phyloP scores from a whole-genome alignment of 1,140 invertebrate species.

The Aleiodes sp. region DNA sequence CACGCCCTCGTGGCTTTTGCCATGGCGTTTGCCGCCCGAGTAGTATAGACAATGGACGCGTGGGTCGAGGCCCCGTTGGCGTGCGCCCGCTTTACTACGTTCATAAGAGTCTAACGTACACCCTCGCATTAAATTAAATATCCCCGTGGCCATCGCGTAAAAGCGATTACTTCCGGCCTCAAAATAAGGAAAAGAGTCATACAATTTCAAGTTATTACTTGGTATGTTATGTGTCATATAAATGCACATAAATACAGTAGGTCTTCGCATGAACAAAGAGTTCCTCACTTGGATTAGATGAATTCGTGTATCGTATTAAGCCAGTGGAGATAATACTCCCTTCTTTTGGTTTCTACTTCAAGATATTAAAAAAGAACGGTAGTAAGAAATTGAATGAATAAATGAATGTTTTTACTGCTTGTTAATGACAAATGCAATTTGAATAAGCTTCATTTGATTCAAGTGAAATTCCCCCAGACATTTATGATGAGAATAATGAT shows the following conservation, averaged over 20 bases:
- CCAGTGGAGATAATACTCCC: too few species aligned
- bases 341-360: too few species aligned
- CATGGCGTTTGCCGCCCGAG: constrained; percentile 19
- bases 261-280: not conserved
- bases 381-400: not conserved
- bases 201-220: constrained; percentile 15
- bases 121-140: constrained; percentile 38
- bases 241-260: constrained; percentile 8
- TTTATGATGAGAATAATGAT: constrained; percentile 12
- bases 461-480: not conserved
- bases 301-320: not conserved
- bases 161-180: constrained; percentile 59
- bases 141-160: constrained; percentile 51
- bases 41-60: constrained; percentile 50
- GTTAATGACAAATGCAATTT: not conserved
- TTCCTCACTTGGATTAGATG: not conserved
- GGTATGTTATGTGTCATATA: constrained; percentile 11
- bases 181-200: constrained; percentile 2
- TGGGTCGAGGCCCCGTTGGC: constrained; percentile 50
- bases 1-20: constrained; percentile 27
- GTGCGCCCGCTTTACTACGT: constrained; percentile 40
- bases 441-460: not conserved
- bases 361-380: not conserved
- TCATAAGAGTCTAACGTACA: constrained; percentile 39
- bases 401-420: not conserved